Evolutionary conservation across 2,888 invertebrate genomes (phyloP).

Genomic region (Hypena proboscidalis): DNA sequence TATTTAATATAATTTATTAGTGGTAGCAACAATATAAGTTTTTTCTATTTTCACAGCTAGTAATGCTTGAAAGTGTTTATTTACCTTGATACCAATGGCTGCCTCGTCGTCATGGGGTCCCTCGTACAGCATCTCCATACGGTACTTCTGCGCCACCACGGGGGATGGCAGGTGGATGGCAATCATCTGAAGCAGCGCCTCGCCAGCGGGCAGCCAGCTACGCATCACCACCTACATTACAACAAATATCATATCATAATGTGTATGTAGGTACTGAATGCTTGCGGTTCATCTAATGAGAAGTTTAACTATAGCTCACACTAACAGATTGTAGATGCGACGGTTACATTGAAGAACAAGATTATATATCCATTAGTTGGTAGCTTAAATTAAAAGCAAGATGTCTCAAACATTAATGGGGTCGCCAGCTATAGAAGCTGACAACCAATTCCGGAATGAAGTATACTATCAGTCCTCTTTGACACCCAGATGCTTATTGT

Average conservation of each 20-base stretch:
- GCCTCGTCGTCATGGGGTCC: conserved; percentile 98
- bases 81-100: conserved; percentile 93
- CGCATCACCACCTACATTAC: conserved; percentile 94
- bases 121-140: conserved; percentile 99
- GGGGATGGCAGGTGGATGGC: conserved; percentile 99
- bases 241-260: background rate
- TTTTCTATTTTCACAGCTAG: no score
- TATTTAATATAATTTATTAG: background rate
- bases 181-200: conserved; percentile 99
- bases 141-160: conserved; percentile 99
- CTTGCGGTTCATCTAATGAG: no score
- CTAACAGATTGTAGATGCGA: no score
- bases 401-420: conserved; percentile 77
- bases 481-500: conserved; percentile 80
- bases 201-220: conserved; percentile 99
- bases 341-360: no score
- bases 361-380: no score
- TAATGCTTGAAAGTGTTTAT: background rate
- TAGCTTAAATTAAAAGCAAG: no score
- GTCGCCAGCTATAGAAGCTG: conserved; percentile 52
- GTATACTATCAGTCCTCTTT: conserved; percentile 76
- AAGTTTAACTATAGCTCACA: no score
- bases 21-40: no score
- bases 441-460: conserved; percentile 79
- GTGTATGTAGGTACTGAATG: no score